Conservation (phyloP, 1,140 invertebrate genomes). For the Periplaneta americana region DNA sequence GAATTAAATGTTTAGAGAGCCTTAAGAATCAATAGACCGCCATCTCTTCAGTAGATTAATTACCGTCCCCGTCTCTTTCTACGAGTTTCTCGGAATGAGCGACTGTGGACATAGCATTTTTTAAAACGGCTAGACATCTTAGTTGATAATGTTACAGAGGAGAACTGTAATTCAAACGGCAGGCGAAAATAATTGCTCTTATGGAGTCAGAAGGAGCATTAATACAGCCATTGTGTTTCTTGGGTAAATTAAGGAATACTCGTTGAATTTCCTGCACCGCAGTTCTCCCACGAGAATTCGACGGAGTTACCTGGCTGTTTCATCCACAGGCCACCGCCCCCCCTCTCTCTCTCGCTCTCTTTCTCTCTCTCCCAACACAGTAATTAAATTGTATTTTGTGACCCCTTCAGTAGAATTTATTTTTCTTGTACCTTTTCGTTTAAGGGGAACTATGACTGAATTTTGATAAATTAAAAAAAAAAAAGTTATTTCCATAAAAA, state of each 20-base stretch:
- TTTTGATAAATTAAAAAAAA: no score
- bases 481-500: no score
- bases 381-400: no score
- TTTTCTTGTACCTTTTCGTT: no score
- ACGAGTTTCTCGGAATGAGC: background rate
- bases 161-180: background rate
- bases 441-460: no score
- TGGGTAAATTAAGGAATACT: background rate
- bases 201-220: background rate
- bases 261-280: no score
- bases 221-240: background rate
- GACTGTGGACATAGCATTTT: background rate
- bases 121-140: background rate
- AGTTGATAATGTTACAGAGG: background rate
- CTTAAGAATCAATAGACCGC: background rate
- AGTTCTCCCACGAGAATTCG: background rate
- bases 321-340: no score
- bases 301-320: no score
- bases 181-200: background rate
- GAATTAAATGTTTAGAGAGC: background rate
- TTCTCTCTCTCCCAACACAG: no score
- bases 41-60: background rate
- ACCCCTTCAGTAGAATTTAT: no score
- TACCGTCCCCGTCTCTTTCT: background rate
- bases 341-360: no score